Base-by-base conservation (phyloP, 2,888 invertebrate species). In the Metalampra italica region DNA sequence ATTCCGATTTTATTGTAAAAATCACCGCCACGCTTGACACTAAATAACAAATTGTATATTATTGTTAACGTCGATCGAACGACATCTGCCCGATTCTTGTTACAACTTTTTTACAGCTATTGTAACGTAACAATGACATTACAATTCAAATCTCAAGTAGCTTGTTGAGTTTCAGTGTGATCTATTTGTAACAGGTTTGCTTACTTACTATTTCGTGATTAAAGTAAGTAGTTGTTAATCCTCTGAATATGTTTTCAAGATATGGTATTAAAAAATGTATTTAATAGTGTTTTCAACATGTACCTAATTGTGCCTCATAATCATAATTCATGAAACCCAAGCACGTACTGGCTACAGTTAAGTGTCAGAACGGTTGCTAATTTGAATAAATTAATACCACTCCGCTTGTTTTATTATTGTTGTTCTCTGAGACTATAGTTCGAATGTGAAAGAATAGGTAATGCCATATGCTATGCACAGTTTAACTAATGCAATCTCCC, bases 1-100 rank as follows among this genome's bases (percentile, higher is more conserved):
- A 76, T 74, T 77, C 69, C 66, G 65, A 74, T 72, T 76, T 78
- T 74, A 71, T 81, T 76, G 66, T 71, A 68, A 74, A 77, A 77
- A 72, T 70, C 64, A 70, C 65, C 68, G 65, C 62, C 65, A 68
- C 67, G 68, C 61, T 64, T 63, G 63, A 62, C 65, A 54, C 61
- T 59, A 68, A 68, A 72, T 73, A 75, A 71, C 66, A 71, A 77
- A 70, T 73, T 75, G 66, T 75, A 68, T 22, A 22, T n/a, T 68
- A 76, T 78, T 75, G 77, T 76, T 68, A 69, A 54, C 59, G 56
- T 58, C 59, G 62, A 67, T 58, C 59, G 22, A 43, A 64, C 67
- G 69, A 72, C 68, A 69, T 70, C 68, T 63, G 60, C 54, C 62
- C 57, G 63, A 60, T 62, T 64, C 60, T 74, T 71, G 71, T 71